Base-by-base conservation (phyloP, 2,797 vertebrate species). In the Valencia hispanica region DNA sequence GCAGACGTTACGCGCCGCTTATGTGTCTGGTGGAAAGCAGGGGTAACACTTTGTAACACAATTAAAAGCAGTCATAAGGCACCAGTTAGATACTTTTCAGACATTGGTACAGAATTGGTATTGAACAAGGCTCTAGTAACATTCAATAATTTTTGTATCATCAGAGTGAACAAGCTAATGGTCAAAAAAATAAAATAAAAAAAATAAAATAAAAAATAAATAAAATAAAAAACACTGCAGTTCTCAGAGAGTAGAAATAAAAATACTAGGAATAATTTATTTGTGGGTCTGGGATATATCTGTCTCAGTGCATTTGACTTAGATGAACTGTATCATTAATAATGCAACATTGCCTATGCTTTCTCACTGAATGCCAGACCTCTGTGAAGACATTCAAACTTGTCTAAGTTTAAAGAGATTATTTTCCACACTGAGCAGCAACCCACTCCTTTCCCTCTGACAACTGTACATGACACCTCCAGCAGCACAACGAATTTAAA, bases 401-500 rank as follows among this genome's bases (percentile, higher is more conserved):
- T 72, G 76, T 88, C 72, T 59, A 78, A 81, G 73, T 91, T 86
- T 84, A 78, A 89, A 87, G 77, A 80, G 77, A 90, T 87, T 88
- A 85, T 84, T 89, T 87, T 85, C 81, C 79, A 77, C 70, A 78
- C 78, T 61, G n/a, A 78, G 79, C 81, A 70, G 79, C 84, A 89
- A 82, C 86, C 80, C 11, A 0, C 77, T 84, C 77, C 57, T 79
- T 77, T 70, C 78, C 70, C 9, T 7, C 73, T 87, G 84, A 86
- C 86, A 84, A 18, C 79, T 77, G 73, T 50, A 68, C 87, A 84
- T 89, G 89, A 93, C 88, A 91, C 84, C 80, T 87, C 86, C 75
- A 78, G 81, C 84, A 92, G 75, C 87, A 70, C 84, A 75, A 72
- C 59, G 72, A 91, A 88, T 92, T 92, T 93, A 92, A 95, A 93